A percentile compares a stretch with the other conserved stretches of the same genome.
These are phyloP conservation scores for Corythornis vintsioides DNA, from an alignment of 2,113 vertebrate species.

Conservation along the genomic window DNA sequence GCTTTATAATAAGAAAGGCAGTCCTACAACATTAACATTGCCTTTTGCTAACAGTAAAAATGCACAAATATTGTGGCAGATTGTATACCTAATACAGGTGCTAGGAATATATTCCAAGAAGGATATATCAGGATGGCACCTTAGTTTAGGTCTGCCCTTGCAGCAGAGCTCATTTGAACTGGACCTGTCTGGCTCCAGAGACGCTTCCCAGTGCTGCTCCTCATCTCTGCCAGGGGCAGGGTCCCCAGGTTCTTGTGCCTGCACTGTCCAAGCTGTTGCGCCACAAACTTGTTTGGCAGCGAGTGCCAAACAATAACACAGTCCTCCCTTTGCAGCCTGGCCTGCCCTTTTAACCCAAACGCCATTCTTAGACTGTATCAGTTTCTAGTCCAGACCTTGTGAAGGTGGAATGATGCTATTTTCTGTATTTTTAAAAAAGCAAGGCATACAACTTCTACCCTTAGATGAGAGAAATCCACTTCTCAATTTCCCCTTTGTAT, in stretches of 20 bases:
- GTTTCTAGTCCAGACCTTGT: neutral
- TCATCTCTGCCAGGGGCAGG: fast-evolving
- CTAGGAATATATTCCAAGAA: neutral
- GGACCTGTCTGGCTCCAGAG: neutral
- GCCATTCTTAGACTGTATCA: neutral
- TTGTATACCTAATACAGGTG: neutral
- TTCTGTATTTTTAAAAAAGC: neutral
- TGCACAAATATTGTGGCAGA: neutral
- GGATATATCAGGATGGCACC: neutral
- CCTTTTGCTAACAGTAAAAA: neutral
- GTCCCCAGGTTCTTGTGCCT: neutral
- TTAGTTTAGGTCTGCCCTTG: neutral
- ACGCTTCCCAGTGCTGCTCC: neutral
- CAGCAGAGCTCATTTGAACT: neutral
- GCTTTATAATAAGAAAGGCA: neutral
- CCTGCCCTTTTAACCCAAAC: neutral
- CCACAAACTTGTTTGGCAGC: neutral
- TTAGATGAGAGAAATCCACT: neutral
- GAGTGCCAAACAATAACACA: neutral
- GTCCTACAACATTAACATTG: neutral
- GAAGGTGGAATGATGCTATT: neutral
- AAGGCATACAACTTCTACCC: neutral
- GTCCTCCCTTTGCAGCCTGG: neutral
- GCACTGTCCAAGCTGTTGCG: neutral
- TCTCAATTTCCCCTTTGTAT: neutral